Evolutionary conservation across 2,888 invertebrate genomes (phyloP), one percentile per base, ranked within the genome.

Genomic region (Cryptops parisi): DNA sequence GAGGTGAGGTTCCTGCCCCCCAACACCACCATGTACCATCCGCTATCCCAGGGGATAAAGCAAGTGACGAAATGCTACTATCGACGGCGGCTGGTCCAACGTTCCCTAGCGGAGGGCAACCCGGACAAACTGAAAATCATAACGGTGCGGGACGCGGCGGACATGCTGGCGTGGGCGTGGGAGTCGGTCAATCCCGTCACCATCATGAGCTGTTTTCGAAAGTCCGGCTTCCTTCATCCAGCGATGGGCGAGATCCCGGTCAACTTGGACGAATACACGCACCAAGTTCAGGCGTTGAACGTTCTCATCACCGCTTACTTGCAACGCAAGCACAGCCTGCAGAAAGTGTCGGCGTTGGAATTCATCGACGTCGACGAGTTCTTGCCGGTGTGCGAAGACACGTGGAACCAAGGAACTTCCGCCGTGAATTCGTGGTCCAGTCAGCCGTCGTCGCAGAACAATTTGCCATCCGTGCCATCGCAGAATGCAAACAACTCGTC

Each of bases 191-290:
- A 26, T 12, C 44, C 44, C 5, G 52, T 43, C 19, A 52, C 52
- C 1, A 26, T 52, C 43, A 52, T 52, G 44, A 52, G 45, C n/a
- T 52, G 52, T 44, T 52, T 52, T 26, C 41, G 51, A 2, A 51
- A 51, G 43, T 51, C 51, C 1, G 51, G 51, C 2, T 51, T 51
- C 15, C 22, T 51, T 21, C 51, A 51, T 41, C 51, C 51, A 15
- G 51, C 51, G n/a, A 51, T 43, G 43, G 51, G 51, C 3, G 51
- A 51, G 15, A 51, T 51, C 17, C 51, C 51, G 5, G 43, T 51
- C 17, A 51, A 51, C 21, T 21, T 51, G 17, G 51, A 51, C 21
- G 51, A 51, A 24, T 51, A 51, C 33, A 51, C 41, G 3, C 51
- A 51, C 43, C 51, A 51, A 27, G 51, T 43, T 4, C 51, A 51